Percentiles rank a stretch among this genome's conserved stretches.
phyloP scores from a whole-genome alignment of 2,113 vertebrate genomes.

The Bungarus multicinctus region DNA sequence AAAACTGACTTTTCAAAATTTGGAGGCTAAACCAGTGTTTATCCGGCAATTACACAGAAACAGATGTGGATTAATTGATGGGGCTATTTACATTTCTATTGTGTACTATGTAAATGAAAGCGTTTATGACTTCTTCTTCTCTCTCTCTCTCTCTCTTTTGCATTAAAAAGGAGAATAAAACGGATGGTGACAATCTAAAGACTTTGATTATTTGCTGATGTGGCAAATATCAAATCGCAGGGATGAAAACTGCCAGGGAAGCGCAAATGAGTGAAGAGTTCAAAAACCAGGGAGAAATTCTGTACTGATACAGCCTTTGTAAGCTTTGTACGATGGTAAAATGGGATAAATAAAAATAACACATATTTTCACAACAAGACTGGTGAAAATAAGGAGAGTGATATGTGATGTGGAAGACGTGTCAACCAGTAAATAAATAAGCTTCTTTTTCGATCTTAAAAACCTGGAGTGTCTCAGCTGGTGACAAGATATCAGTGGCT shows the following conservation, averaged over 20 bases:
- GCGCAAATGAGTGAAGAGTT: conserved; percentile 21
- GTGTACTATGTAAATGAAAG: conserved; percentile 63
- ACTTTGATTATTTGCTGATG: conserved; percentile 69
- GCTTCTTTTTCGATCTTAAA: conserved; percentile 35
- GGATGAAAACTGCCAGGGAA: conserved; percentile 57
- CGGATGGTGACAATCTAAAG: conserved; percentile 59
- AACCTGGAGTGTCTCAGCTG: conserved; percentile 35
- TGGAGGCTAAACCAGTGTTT: conserved; percentile 65
- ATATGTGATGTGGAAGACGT: conserved; percentile 27
- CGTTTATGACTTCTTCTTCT: conserved; percentile 45
- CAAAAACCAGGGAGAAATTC: conserved; percentile 38
- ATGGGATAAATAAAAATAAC: conserved; percentile 34
- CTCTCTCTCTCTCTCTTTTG: neutral
- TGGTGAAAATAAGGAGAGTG: conserved; percentile 27
- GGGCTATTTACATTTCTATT: conserved; percentile 67
- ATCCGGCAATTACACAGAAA: conserved; percentile 60
- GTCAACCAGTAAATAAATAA: conserved; percentile 41
- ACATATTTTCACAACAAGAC: conserved; percentile 23
- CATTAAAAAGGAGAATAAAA: conserved; percentile 50
- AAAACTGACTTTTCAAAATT: conserved; percentile 52
- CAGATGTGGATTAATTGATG: conserved; percentile 66
- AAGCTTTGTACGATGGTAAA: conserved; percentile 38
- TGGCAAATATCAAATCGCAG: conserved; percentile 57
- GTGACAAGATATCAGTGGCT: conserved; percentile 35
- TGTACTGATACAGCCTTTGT: conserved; percentile 29